Base-by-base conservation (phyloP, 35 echinoderm and acorn worm species). In the Anneissia japonica region DNA sequence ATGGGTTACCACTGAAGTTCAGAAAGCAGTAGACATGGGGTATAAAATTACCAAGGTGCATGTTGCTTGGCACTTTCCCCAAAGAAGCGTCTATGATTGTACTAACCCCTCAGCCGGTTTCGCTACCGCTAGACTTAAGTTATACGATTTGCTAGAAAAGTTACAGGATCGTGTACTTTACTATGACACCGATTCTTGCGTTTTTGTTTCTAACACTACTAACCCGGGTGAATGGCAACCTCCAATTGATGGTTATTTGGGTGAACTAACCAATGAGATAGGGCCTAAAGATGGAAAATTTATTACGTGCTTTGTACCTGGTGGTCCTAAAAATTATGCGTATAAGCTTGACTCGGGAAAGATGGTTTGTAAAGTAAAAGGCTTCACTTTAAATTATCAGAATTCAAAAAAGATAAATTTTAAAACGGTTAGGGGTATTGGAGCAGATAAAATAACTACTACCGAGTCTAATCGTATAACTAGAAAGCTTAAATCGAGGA, bases 381-480 rank as follows among this genome's bases (percentile, higher is more conserved):
- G 86, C 0, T 88, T 91, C 36, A 95, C 93, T 26, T 30, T 91
- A 11, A 95, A 95, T 46, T 84, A 85, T 82, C 19, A 82, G 4
- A 91, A 85, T 41, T 21, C 43, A 0, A 34, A 91, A 32, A 35
- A 76, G 29, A 79, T 95, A 0, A 88, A 91, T 37, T 91, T 88
- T 36, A 81, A 88, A 84, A 31, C 77, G 0, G 88, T 82, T 32
- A 79, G 79, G n/a, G n/a, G n/a, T n/a, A n/a, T n/a, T n/a, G n/a
- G n/a, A 12, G 1, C 16, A 29, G 55, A 86, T 28, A 80, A 64
- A 10, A 76, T 87, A 0, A 74, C 81, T 14, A 55, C 91, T 0
- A 79, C 79, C 23, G 81, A 94, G 13, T 30, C 88, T 0, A 84
- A 87, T 33, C 87, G 82, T 38, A 94, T 94, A 13, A 86, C 89